A percentile compares a stretch with the other conserved stretches of the same genome.
These are phyloP conservation scores for Miniopterus natalensis DNA, from an alignment of 2,113 vertebrate species.

Conservation along the genomic window DNA sequence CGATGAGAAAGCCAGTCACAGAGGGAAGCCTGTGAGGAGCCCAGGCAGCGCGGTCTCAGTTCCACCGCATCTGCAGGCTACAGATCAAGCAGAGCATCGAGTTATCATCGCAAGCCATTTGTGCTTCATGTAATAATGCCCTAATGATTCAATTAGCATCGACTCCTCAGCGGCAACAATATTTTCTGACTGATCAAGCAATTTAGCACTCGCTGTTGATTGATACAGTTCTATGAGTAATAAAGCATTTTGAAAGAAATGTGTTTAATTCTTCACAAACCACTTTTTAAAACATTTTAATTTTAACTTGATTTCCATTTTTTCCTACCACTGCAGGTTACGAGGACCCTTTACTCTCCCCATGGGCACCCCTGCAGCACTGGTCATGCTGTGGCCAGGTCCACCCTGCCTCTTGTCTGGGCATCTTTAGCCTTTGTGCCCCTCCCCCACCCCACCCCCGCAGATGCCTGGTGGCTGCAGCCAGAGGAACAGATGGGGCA, in stretches of 20 bases:
- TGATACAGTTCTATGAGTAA: slow-evolving; percentile 87
- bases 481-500: slow-evolving; percentile 66
- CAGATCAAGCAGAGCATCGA: slow-evolving; percentile 70
- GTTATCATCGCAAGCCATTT: slow-evolving; percentile 78
- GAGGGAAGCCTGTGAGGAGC: neutral
- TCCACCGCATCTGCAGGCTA: slow-evolving; percentile 68
- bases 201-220: slow-evolving; percentile 85
- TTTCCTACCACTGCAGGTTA: neutral
- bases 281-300: slow-evolving; percentile 81
- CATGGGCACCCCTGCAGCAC: no score
- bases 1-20: neutral
- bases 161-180: slow-evolving; percentile 87
- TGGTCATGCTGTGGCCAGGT: neutral
- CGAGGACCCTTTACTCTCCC: neutral
- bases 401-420: neutral
- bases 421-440: neutral
- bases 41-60: neutral
- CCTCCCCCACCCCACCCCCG: neutral
- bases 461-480: slow-evolving; percentile 53
- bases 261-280: slow-evolving; percentile 82
- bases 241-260: slow-evolving; percentile 83
- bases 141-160: slow-evolving; percentile 89
- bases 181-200: slow-evolving; percentile 87
- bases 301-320: slow-evolving; percentile 63
- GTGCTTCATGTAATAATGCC: slow-evolving; percentile 82